Evolutionary conservation across 2,888 invertebrate species (phyloP), one percentile per base, ranked within the genome.

Genomic region (Nymphalis polychloros): DNA sequence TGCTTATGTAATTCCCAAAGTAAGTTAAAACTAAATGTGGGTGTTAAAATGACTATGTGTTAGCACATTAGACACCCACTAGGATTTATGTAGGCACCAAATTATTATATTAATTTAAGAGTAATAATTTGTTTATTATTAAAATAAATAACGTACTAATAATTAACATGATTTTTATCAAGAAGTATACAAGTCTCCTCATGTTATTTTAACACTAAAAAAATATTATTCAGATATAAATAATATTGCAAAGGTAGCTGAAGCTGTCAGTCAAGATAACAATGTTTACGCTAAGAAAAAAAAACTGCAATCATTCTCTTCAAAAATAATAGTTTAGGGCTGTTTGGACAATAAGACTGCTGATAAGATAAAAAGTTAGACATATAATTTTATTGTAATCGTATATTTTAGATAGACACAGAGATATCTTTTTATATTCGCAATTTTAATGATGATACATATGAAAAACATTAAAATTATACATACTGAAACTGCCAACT

Each of bases 401-500:
- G 16, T 7, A 10, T 19, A 41, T 8, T 10, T 19, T 35, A 5
- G 19, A 41, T 41, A 13, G n/a, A 19, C 19, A 41, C 35, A 41
- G 8, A n/a, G 2, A 10, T 57, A 31, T 31, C 5, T 19, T 31
- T n/a, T 55, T 8, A 35, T 19, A 35, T 17, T 4, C 7, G 19
- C 13, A 57, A 19, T 10, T 57, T 41, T 41, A 41, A 19, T n/a
- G 19, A 8, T n/a, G 41, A n/a, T 41, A 10, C 35, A 19, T 19
- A 16, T 62, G 35, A 60, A 64, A 59, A 64, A 70, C 59, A 72
- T 63, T 31, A 73, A 76, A 78, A 79, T 75, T 72, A 82, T 86
- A 95, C 96, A 94, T 93, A 97, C 97, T 94, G 87, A 96, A 94
- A 86, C 97, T 95, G 85, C 96, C 97, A 85, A 96, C 95, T 76